A percentile compares a stretch with the other conserved stretches of the same genome.
Evolutionary conservation across 2,888 invertebrate genomes (phyloP).

Genomic region (Sturmia bella): DNA sequence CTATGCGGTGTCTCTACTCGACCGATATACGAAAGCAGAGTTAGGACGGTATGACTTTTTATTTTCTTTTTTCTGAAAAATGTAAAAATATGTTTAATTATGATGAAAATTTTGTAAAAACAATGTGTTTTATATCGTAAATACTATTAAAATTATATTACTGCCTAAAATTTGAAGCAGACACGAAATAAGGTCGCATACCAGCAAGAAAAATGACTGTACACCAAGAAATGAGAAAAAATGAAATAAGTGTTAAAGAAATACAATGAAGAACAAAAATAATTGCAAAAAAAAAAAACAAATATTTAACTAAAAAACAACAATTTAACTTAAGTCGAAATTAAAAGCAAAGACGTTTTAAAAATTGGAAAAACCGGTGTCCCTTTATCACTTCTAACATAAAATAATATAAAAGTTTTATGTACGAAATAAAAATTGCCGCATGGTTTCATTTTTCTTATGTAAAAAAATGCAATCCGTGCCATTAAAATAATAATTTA

Average conservation of each 20-base stretch:
- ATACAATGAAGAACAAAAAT: conserved; percentile 55
- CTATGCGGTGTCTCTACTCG: conserved; percentile 66
- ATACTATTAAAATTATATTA: background rate
- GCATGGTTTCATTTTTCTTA: conserved; percentile 32
- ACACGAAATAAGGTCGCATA: conserved; percentile 70
- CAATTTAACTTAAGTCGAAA: background rate
- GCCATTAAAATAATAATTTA: background rate
- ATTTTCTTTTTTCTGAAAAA: conserved; percentile 1
- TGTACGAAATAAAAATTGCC: conserved; percentile 8
- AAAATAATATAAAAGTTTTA: conserved; percentile 11
- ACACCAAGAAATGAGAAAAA: conserved; percentile 67
- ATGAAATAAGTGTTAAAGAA: conserved; percentile 61
- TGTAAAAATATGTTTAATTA: conserved; percentile 5
- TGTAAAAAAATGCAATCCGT: background rate
- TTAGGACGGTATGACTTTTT: conserved; percentile 61
- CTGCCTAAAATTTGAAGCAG: conserved; percentile 3
- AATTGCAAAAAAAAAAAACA: conserved; percentile 67
- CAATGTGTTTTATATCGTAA: background rate
- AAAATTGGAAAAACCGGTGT: conserved; percentile 14
- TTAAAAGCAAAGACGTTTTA: background rate
- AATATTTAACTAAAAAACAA: conserved; percentile 41
- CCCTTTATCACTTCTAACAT: background rate
- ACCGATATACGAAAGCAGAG: conserved; percentile 59
- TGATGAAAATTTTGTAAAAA: background rate
- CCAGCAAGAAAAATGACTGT: conserved; percentile 71